These are phyloP conservation scores for Bombus pyrosoma DNA, from an alignment of 1,140 invertebrate species.

Conservation along the genomic window DNA sequence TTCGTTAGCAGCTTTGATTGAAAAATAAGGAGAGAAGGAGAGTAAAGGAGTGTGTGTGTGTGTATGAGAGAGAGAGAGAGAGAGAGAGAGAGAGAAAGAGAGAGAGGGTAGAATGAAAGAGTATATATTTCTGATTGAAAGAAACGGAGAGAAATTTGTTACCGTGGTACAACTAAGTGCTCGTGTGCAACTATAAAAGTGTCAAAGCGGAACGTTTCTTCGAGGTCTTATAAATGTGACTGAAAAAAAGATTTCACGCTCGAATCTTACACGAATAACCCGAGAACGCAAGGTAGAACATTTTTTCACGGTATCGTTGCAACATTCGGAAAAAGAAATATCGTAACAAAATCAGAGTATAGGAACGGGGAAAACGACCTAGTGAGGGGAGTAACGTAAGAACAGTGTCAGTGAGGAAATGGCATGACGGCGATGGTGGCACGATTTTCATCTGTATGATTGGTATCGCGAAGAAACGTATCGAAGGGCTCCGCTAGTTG, in stretches of 20 bases:
- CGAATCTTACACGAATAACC: background rate
- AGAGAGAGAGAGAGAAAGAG: background rate
- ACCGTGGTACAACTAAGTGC: background rate
- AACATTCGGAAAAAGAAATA: background rate
- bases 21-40: conserved; percentile 11
- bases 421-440: background rate
- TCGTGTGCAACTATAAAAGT: conserved; percentile 30
- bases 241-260: background rate
- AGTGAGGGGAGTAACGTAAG: background rate
- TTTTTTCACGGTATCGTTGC: background rate
- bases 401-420: conserved; percentile 13
- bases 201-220: conserved; percentile 18
- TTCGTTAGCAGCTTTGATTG: conserved; percentile 29
- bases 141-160: background rate
- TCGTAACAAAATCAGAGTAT: background rate
- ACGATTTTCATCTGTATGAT: conserved; percentile 2
- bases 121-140: background rate
- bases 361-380: background rate
- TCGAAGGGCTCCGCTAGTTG: background rate
- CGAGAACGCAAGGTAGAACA: too few relatives aligned
- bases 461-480: background rate
- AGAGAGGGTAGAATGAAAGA: background rate
- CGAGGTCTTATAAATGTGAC: background rate
- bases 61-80: background rate
- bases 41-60: background rate